These are phyloP conservation scores for Fabriciana adippe DNA, from an alignment of 2,888 invertebrate species.

Conservation along the genomic window DNA sequence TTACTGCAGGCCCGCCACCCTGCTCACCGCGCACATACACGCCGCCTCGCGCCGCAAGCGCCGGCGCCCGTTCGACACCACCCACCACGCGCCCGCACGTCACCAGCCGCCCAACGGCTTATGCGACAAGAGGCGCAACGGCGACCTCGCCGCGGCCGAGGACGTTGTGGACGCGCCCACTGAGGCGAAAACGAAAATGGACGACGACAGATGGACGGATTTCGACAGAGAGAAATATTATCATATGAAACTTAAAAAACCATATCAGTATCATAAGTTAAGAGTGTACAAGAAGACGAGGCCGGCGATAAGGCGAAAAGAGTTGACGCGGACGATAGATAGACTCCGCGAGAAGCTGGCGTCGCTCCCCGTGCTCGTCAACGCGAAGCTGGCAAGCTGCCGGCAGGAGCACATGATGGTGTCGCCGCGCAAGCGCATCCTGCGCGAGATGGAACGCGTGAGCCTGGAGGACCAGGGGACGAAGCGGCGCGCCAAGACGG, in stretches of 20 bases:
- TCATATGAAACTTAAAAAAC: slow-evolving; percentile 79
- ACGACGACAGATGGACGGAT: slow-evolving; percentile 64
- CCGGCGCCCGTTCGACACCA: slow-evolving; percentile 85
- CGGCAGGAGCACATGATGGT: slow-evolving; percentile 84
- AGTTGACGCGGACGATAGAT: slow-evolving; percentile 61
- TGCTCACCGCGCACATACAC: slow-evolving; percentile 69
- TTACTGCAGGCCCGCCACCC: slow-evolving; percentile 83
- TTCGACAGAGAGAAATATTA: slow-evolving; percentile 72
- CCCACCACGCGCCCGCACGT: slow-evolving; percentile 48
- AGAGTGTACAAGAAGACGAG: slow-evolving; percentile 76
- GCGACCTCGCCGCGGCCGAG: slow-evolving; percentile 57
- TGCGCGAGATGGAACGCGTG: slow-evolving; percentile 90
- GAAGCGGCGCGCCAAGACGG: slow-evolving; percentile 82
- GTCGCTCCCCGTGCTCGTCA: slow-evolving; percentile 65
- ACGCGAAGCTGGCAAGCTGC: slow-evolving; percentile 71
- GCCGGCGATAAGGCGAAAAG: slow-evolving; percentile 60
- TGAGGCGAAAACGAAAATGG: slow-evolving; percentile 49
- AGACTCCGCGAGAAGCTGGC: slow-evolving; percentile 68
- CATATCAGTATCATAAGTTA: slow-evolving; percentile 77
- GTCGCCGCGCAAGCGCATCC: slow-evolving; percentile 91
- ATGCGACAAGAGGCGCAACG: slow-evolving; percentile 60
- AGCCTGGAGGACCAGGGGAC: slow-evolving; percentile 86
- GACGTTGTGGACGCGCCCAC: slow-evolving; percentile 59
- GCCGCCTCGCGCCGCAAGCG: slow-evolving; percentile 80
- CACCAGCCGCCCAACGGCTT: slow-evolving; percentile 52